Base-by-base conservation (phyloP, 2,888 invertebrate genomes). In the Megaustenia siamemsis region DNA sequence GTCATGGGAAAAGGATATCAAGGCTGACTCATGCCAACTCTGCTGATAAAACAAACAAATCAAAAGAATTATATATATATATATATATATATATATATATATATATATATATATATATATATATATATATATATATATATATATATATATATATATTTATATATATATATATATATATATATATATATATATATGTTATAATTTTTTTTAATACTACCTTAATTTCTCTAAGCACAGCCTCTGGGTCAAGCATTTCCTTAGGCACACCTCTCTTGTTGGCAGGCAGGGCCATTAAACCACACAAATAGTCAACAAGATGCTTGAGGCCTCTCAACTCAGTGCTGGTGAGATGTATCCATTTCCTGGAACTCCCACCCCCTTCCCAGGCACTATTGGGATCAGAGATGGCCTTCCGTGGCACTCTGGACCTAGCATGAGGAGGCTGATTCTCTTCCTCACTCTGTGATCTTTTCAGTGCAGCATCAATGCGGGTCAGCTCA, bases 191-290 rank as follows among this genome's bases (percentile, higher is more conserved):
- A n/a, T n/a, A n/a, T n/a, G n/a, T n/a, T n/a, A n/a, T n/a, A n/a
- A n/a, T n/a, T n/a, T n/a, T n/a, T n/a, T n/a, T n/a, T n/a, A n/a
- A n/a, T n/a, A n/a, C n/a, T 90, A 94, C 94, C 90, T 93, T 92
- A 6, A 98, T 97, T 93, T 98, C 98, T 87, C 96, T 96, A 79
- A 99, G 97, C 63, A 99, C 95, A 0, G 97, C 97, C 63, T 98
- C 97, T 0, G 98, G 97, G 93, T 98, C 97, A 0, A 96, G 95
- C 38, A 99, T 96, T 77, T 98, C 95, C 90, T 97, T 98, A 1
- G 99, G 99, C 49, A 99, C 97, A 84, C 97, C 97, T 94, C 98
- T 98, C 92, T 97, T 97, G 86, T 97, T 97, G 0, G 97, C 96
- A 24, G 98, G 97, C 91, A 98, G 94, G 93, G 97, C 96, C 32